Conservation (phyloP, 1,140 invertebrate genomes). For the Anadara kagoshimensis region DNA sequence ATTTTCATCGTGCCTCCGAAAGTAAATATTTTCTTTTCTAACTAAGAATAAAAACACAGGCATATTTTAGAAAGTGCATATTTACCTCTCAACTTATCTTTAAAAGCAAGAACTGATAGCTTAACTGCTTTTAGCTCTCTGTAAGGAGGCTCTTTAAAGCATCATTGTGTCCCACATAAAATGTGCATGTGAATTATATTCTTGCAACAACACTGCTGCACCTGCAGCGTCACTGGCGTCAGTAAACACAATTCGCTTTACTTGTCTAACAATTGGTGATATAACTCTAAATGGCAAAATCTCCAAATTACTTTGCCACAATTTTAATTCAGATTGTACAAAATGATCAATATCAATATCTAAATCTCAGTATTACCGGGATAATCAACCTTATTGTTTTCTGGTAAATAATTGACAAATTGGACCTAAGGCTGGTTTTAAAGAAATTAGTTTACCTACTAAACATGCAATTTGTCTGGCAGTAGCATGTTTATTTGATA, state of each 20-base stretch:
- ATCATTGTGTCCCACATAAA: conserved; percentile 12
- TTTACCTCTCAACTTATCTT: no score
- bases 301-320: not conserved
- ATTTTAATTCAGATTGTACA: not conserved
- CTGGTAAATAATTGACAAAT: conserved; percentile 9
- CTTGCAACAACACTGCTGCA: not conserved
- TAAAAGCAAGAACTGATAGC: no score
- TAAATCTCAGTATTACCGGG: not conserved
- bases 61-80: no score
- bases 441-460: conserved; percentile 25
- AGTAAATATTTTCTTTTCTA: no score
- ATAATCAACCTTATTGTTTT: not conserved
- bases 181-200: not conserved
- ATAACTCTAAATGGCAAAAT: no score
- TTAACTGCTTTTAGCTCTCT: conserved; percentile 1
- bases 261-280: no score
- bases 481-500: not conserved
- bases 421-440: conserved; percentile 13
- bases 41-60: no score
- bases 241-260: no score
- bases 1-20: no score
- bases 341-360: not conserved
- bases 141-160: conserved; percentile 12
- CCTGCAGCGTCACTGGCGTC: no score
- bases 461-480: conserved; percentile 19